phyloP scores from a whole-genome alignment of 2,888 invertebrate genomes.

The Syrista parreyssii region DNA sequence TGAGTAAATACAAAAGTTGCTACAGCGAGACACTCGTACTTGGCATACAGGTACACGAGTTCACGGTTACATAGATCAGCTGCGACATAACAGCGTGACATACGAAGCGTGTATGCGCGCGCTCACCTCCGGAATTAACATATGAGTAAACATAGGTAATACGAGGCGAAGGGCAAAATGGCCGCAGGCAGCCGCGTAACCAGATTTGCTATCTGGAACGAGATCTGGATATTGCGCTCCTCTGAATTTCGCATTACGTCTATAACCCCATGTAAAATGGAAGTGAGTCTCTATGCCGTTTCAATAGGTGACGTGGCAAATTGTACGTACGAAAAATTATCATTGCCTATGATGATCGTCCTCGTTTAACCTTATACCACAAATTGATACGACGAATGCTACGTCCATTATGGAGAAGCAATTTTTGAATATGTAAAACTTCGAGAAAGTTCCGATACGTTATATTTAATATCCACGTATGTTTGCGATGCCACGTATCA shows the following conservation, averaged over 20 bases:
- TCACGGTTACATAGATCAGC: background rate
- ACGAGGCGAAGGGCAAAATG: slow-evolving; percentile 13
- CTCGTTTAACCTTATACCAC: background rate
- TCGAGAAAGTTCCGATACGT: background rate
- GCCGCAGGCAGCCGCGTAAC: slow-evolving; percentile 23
- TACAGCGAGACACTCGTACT: background rate
- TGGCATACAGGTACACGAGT: background rate
- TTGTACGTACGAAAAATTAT: background rate
- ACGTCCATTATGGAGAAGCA: background rate
- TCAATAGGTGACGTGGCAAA: background rate
- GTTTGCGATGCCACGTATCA: no score
- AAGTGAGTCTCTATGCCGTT: background rate
- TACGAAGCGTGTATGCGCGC: slow-evolving; percentile 11
- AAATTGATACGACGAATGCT: background rate
- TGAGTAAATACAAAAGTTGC: background rate
- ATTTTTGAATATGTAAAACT: background rate
- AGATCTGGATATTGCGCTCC: slow-evolving; percentile 36
- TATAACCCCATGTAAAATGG: background rate
- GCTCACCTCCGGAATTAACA: slow-evolving; percentile 42
- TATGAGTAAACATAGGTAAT: slow-evolving; percentile 45
- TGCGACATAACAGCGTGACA: background rate
- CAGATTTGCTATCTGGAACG: slow-evolving; percentile 26
- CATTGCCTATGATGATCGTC: background rate
- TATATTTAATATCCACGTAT: background rate
- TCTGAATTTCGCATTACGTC: slow-evolving; percentile 20